phyloP scores from a whole-genome alignment of 2,113 vertebrate species.

The Callocephalon fimbriatum region DNA sequence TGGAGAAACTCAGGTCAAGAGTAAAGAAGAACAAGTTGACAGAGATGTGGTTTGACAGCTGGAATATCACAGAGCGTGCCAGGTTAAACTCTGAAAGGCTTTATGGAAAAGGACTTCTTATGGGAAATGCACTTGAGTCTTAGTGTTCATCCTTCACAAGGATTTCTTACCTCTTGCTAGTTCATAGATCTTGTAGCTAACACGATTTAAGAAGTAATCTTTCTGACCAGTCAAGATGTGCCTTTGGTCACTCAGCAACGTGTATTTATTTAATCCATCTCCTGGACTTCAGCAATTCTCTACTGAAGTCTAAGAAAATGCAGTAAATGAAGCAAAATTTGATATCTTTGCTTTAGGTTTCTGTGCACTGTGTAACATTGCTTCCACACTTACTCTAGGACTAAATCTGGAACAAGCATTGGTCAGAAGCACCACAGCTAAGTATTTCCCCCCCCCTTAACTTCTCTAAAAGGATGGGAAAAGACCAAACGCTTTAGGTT shows the following conservation, averaged over 20 bases:
- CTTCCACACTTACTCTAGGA: neutral
- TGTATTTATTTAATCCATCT: neutral
- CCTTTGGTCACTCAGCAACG: neutral
- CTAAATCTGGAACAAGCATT: neutral
- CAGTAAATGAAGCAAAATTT: neutral
- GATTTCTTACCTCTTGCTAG: neutral
- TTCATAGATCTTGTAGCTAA: neutral
- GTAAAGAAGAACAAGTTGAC: conserved; percentile 50
- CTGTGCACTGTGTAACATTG: neutral
- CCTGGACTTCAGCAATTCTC: neutral
- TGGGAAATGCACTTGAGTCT: rapidly evolving
- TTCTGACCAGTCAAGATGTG: rapidly evolving
- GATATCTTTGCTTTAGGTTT: neutral
- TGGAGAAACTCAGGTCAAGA: conserved; percentile 73
- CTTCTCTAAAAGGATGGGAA: neutral
- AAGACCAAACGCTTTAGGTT: neutral
- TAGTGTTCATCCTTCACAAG: neutral
- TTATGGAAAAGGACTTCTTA: neutral
- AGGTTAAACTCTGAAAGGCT: neutral
- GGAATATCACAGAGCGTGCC: conserved; percentile 15
- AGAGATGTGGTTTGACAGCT: conserved; percentile 72
- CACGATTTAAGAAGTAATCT: rapidly evolving
- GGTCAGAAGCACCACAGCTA: neutral
- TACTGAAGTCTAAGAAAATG: neutral
- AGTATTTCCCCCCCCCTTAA: neutral